Conservation (phyloP, 2,113 vertebrate genomes). For the Zosterops borbonicus region DNA sequence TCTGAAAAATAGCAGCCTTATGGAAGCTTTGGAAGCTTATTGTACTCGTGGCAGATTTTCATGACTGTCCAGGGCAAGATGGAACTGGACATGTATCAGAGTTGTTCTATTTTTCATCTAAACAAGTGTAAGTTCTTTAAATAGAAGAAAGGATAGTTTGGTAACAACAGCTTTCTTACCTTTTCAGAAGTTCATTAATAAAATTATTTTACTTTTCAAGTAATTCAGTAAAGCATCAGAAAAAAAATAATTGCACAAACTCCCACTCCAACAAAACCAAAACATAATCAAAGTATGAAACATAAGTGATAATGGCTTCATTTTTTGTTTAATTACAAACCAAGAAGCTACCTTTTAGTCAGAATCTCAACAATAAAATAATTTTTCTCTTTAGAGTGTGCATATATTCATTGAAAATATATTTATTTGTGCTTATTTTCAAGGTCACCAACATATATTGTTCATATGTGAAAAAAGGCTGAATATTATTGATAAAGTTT, state of each 20-base stretch:
- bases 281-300: not conserved
- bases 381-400: not conserved
- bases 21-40: not conserved
- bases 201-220: not conserved
- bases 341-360: not conserved
- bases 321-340: not conserved
- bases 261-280: not conserved
- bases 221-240: not conserved
- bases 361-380: not conserved
- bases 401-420: not conserved
- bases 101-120: not conserved
- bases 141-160: not conserved
- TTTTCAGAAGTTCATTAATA: not conserved
- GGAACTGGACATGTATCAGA: not conserved
- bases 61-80: not conserved
- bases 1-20: not conserved
- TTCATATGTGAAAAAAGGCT: not conserved
- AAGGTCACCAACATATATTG: not conserved
- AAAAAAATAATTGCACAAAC: not conserved
- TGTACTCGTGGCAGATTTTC: not conserved
- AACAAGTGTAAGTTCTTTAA: not conserved
- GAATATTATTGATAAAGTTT: not conserved
- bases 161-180: not conserved
- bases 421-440: not conserved
- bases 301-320: not conserved